phyloP scores from a whole-genome alignment of 2,113 vertebrate genomes.

The Echinops telfairi region DNA sequence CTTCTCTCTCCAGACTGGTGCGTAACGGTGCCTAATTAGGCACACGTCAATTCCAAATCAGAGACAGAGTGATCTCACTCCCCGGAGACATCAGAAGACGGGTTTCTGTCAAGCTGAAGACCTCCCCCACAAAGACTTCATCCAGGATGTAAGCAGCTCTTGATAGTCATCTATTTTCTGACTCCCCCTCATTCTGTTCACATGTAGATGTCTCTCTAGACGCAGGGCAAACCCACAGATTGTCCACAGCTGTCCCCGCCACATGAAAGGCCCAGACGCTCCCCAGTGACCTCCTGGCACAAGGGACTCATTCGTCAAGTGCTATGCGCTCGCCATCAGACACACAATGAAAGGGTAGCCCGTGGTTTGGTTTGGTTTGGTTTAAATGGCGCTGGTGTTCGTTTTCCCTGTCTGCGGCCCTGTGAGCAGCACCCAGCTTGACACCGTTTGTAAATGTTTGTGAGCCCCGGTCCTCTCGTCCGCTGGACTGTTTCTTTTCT shows the following conservation, averaged over 20 bases:
- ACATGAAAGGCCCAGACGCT: slow-evolving; percentile 86
- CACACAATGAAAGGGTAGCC: slow-evolving; percentile 55
- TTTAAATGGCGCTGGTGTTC: neutral
- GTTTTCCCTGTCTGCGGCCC: slow-evolving; percentile 60
- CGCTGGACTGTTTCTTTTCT: slow-evolving; percentile 58
- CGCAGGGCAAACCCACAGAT: slow-evolving; percentile 74
- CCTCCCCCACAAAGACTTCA: slow-evolving; percentile 31
- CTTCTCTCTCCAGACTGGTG: neutral
- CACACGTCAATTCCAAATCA: neutral
- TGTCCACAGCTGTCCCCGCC: slow-evolving; percentile 86
- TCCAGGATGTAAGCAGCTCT: neutral
- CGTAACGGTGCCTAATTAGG: neutral
- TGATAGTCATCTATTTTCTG: slow-evolving; percentile 2
- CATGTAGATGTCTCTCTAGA: neutral
- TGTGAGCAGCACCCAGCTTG: slow-evolving; percentile 61
- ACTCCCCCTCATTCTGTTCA: neutral
- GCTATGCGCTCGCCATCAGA: slow-evolving; percentile 73
- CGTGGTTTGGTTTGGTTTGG: neutral
- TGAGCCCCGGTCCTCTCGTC: slow-evolving; percentile 60
- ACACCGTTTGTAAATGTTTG: slow-evolving; percentile 60
- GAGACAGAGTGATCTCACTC: slow-evolving; percentile 19
- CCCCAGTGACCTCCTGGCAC: slow-evolving; percentile 81
- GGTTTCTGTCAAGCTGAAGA: slow-evolving; percentile 25
- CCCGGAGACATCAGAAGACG: slow-evolving; percentile 49
- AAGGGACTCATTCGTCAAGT: slow-evolving; percentile 82